phyloP scores from a whole-genome alignment of 2,113 vertebrate species.

The Percina caprodes region DNA sequence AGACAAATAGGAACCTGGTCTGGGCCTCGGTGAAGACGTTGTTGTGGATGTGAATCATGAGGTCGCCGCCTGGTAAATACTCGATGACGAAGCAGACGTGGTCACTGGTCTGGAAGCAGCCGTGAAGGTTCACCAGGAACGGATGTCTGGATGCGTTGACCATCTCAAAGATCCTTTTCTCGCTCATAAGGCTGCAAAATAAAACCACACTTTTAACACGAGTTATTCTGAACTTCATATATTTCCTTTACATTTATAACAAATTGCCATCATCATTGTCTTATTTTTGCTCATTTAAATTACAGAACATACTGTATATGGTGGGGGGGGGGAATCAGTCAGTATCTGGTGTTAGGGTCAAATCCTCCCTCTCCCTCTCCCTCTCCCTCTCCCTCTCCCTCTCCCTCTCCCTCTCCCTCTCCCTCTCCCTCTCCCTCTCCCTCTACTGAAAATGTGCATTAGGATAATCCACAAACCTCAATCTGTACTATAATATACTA shows the following conservation, averaged over 20 bases:
- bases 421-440: no score
- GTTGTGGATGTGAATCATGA: conserved; percentile 97
- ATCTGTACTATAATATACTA: background rate
- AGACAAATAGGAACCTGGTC: conserved; percentile 81
- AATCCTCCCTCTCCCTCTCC: no score
- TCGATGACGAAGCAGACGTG: conserved; percentile 97
- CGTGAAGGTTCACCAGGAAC: conserved; percentile 94
- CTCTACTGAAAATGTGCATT: background rate
- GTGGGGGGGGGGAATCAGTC: no score
- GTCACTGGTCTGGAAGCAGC: conserved; percentile 94
- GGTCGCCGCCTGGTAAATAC: conserved; percentile 93
- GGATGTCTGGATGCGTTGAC: conserved; percentile 90
- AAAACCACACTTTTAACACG: background rate
- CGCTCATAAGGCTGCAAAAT: conserved; percentile 90
- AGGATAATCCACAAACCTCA: background rate
- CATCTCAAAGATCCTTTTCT: conserved; percentile 96
- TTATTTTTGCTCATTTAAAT: background rate
- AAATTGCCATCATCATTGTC: background rate
- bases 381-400: no score
- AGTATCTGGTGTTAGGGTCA: no score
- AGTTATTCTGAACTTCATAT: background rate
- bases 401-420: no score
- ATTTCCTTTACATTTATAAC: background rate
- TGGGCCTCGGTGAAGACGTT: conserved; percentile 89
- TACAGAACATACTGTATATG: no score